These are phyloP conservation scores for Drosophila nr. fundita DNA, from an alignment of 2,888 invertebrate genomes.

Conservation along the genomic window DNA sequence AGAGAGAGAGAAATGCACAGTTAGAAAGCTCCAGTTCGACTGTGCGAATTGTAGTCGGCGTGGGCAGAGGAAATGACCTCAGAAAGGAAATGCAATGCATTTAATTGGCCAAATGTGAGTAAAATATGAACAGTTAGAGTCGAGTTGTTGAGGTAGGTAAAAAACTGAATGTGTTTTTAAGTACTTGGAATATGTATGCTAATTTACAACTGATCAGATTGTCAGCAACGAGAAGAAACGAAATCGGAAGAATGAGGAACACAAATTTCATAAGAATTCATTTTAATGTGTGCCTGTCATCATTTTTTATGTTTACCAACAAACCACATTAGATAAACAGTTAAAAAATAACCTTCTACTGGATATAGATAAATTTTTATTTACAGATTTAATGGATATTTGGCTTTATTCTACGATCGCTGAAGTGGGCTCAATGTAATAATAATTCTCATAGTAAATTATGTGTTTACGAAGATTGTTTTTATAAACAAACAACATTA, in stretches of 20 bases:
- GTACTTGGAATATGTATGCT: not conserved
- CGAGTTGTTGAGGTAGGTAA: not conserved
- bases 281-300: not conserved
- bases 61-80: constrained; percentile 73
- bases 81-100: constrained; percentile 77
- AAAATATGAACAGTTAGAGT: constrained; percentile 34
- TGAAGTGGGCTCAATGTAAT: not conserved
- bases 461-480: not conserved
- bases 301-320: not conserved
- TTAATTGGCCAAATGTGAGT: constrained; percentile 69
- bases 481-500: not conserved
- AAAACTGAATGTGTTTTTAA: not conserved
- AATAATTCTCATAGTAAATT: not conserved
- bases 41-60: constrained; percentile 30
- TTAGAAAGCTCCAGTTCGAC: constrained; percentile 52
- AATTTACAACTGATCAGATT: not conserved
- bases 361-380: not conserved
- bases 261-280: not conserved
- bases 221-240: not conserved
- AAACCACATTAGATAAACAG: not conserved
- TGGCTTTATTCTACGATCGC: not conserved
- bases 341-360: not conserved
- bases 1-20: constrained; percentile 38
- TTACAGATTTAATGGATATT: not conserved
- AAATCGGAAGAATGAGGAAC: not conserved